Percentiles rank a stretch among this genome's conserved stretches.
phyloP scores from a whole-genome alignment of 2,797 vertebrate genomes.

The Periophthalmus magnuspinnatus region DNA sequence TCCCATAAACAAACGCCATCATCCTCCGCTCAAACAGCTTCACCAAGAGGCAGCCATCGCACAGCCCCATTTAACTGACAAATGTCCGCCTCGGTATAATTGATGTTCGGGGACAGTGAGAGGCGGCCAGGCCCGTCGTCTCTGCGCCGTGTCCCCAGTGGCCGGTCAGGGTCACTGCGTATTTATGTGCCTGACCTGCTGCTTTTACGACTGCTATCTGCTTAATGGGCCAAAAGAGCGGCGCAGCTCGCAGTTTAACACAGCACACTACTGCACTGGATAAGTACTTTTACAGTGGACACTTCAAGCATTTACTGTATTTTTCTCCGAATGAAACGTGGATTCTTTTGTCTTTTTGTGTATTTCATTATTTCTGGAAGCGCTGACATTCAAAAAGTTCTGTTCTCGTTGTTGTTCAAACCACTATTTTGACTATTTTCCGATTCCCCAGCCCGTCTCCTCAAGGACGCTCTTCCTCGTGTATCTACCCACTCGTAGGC shows the following conservation, averaged over 20 bases:
- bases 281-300: background rate
- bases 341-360: no score
- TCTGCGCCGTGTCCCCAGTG: slow-evolving; percentile 35
- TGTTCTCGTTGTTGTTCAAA: background rate
- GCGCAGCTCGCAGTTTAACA: slow-evolving; percentile 42
- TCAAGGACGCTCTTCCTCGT: slow-evolving; percentile 7
- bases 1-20: slow-evolving; percentile 35
- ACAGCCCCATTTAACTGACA: slow-evolving; percentile 42
- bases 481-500: background rate
- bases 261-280: slow-evolving; percentile 17
- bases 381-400: background rate
- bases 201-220: slow-evolving; percentile 53
- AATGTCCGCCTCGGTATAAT: slow-evolving; percentile 42
- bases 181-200: slow-evolving; percentile 58
- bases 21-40: slow-evolving; percentile 34
- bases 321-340: background rate
- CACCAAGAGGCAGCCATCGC: slow-evolving; percentile 39
- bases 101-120: slow-evolving; percentile 46
- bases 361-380: background rate
- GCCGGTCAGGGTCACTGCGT: slow-evolving; percentile 37
- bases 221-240: slow-evolving; percentile 67
- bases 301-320: background rate
- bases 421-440: background rate
- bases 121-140: slow-evolving; percentile 14
- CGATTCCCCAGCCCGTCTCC: background rate